Conservation (phyloP, 2,113 vertebrate species). For the Mirounga angustirostris region DNA sequence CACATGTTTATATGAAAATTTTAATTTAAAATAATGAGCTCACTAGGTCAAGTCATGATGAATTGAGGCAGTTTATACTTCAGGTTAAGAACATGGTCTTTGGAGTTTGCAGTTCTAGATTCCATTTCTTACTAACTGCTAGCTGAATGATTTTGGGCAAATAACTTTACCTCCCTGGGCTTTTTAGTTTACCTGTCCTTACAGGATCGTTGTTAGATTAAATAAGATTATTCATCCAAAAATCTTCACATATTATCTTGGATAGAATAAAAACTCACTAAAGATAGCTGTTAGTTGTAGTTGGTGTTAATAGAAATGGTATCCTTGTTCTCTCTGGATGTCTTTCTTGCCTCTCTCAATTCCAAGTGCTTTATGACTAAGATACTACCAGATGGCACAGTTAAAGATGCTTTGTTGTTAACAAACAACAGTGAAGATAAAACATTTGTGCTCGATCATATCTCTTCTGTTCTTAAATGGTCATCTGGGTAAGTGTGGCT, state of each 20-base stretch:
- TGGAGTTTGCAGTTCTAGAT: neutral
- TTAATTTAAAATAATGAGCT: conserved; percentile 32
- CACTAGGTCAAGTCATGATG: neutral
- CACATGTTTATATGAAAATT: conserved; percentile 1
- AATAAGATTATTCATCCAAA: neutral
- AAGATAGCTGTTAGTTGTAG: neutral
- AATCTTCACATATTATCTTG: neutral
- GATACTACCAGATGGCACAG: neutral
- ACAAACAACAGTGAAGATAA: conserved; percentile 75
- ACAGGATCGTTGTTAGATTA: neutral
- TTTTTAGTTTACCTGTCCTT: neutral
- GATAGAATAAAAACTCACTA: neutral
- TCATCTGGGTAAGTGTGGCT: conserved; percentile 76
- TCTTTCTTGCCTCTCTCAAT: neutral
- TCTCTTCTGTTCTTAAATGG: conserved; percentile 70
- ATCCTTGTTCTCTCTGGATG: neutral
- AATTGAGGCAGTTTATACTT: neutral
- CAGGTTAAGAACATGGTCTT: neutral
- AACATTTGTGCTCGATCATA: conserved; percentile 76
- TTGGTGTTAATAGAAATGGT: neutral
- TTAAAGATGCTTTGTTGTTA: conserved; percentile 81
- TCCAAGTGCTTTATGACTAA: conserved; percentile 47
- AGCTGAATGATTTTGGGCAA: neutral
- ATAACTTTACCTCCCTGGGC: neutral
- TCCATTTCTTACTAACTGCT: neutral